Base-by-base conservation (phyloP, 2,113 vertebrate species). In the Mellivora capensis region DNA sequence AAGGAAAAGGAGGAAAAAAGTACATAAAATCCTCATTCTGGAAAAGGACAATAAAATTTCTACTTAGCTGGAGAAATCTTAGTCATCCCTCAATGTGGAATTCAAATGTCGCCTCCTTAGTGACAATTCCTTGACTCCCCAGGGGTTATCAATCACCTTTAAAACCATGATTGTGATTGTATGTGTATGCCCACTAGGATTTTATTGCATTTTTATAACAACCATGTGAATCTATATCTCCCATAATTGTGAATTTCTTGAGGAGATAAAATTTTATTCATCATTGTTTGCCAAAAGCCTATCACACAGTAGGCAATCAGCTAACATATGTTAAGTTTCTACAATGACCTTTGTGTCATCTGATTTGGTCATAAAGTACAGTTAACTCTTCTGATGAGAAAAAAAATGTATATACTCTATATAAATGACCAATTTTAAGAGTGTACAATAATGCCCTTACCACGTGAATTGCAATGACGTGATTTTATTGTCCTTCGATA, bases 401-500 rank as follows among this genome's bases (percentile, higher is more conserved):
- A 14, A 52, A 91, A 94, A 69, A 76, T 54, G 29, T 71, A 74
- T n/a, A 15, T 57, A 20, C 2, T 80, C 44, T 72, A 59, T 1
- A 42, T 93, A 64, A 69, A 52, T 85, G 47, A 18, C 2, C 31
- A 84, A 74, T 85, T 81, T 91, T 52, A 64, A 74, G 61, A n/a
- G 3, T 44, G 62, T 1, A 61, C 37, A 89, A 61, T 42, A 84
- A 79, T 82, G 4, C 3, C 27, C 23, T 85, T 85, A 52, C 47
- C 15, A 79, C 14, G 27, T 77, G 11, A 84, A 93, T 90, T 92
- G 17, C 37, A 59, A 17, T 59, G 69, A 77, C 62, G 79, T 15
- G 29, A 87, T 91, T 95, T 94, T 34, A 54, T 62, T 83, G 93
- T 94, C 93, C 74, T 80, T 96, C 59, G 21, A 54, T 79, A 94